Evolutionary conservation across 2,797 vertebrate species (phyloP).

Genomic region (Ctenochaetus hawaiiensis): DNA sequence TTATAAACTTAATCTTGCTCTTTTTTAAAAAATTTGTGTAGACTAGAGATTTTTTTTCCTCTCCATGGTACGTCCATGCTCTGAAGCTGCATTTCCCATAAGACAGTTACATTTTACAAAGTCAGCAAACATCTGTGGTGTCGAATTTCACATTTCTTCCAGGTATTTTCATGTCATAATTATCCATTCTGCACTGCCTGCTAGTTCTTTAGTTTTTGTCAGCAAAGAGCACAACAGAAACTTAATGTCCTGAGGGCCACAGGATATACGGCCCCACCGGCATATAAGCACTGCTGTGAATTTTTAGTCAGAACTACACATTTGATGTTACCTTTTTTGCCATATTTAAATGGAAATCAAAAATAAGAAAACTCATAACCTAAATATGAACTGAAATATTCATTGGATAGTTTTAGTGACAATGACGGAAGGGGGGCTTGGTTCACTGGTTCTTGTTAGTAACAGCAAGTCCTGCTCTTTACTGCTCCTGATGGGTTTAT

Average conservation of each 20-base stretch:
- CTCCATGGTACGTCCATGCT: not conserved
- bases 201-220: not conserved
- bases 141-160: not conserved
- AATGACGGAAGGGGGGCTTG: too few species aligned
- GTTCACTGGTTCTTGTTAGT: too few species aligned
- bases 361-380: too few species aligned
- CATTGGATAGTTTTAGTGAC: too few species aligned
- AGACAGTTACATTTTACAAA: not conserved
- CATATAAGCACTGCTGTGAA: not conserved
- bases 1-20: not conserved
- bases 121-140: not conserved
- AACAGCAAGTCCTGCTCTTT: too few species aligned
- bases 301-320: not conserved
- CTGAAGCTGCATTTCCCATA: not conserved
- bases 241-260: too few species aligned
- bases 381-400: too few species aligned
- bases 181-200: not conserved
- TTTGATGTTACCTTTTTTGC: not conserved
- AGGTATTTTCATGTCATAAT: not conserved
- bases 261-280: too few species aligned
- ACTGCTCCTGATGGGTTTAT: too few species aligned
- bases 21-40: not conserved
- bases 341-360: too few species aligned
- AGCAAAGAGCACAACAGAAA: too few species aligned
- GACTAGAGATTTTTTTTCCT: not conserved